These are phyloP conservation scores for Ursus arctos DNA, from an alignment of 2,113 vertebrate species.

Conservation along the genomic window DNA sequence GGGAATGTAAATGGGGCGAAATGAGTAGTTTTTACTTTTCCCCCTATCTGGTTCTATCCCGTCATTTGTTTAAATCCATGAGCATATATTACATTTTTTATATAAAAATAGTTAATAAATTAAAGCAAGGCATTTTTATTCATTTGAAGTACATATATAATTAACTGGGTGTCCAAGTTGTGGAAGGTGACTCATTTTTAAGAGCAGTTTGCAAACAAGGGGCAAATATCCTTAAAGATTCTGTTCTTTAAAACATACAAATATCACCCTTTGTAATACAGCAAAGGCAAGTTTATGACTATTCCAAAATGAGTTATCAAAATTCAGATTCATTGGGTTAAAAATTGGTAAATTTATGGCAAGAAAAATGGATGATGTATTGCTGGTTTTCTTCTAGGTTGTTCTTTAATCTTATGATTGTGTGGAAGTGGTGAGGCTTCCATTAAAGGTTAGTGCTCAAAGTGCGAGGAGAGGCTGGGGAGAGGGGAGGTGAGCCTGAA, in stretches of 20 bases:
- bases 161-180: not conserved
- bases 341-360: not conserved
- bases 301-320: constrained; percentile 10
- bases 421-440: not conserved
- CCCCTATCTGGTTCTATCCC: not conserved
- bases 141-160: not conserved
- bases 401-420: not conserved
- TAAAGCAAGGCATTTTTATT: constrained; percentile 21
- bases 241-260: constrained; percentile 12
- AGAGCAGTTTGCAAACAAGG: not conserved
- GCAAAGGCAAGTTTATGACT: not conserved
- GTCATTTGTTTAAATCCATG: not conserved
- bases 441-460: not conserved
- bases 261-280: not conserved
- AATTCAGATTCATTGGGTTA: not conserved
- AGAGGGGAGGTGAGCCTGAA: not conserved
- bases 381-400: not conserved
- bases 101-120: not conserved
- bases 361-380: not conserved
- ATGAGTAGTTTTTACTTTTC: not conserved
- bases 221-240: not conserved
- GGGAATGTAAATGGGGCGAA: not conserved
- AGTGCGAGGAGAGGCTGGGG: not conserved
- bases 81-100: not conserved
- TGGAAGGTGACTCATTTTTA: not conserved